These are phyloP conservation scores for Pelvicachromis taeniatus DNA, from an alignment of 2,113 vertebrate species.

Conservation along the genomic window DNA sequence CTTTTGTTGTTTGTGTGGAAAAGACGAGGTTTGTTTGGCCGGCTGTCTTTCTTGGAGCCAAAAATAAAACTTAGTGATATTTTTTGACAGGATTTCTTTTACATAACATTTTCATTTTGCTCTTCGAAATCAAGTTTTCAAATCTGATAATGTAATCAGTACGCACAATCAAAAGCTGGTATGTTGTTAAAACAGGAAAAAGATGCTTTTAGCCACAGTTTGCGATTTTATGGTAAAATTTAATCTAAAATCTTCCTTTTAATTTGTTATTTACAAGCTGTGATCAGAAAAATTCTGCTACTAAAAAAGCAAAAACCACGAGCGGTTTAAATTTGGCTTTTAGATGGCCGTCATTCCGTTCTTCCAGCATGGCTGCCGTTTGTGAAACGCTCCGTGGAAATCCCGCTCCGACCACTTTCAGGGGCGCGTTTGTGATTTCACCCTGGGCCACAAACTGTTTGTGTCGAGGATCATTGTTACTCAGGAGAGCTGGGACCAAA, in stretches of 20 bases:
- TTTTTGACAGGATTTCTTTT: background rate
- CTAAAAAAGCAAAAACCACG: background rate
- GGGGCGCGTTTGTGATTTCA: background rate
- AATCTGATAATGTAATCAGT: rapidly evolving
- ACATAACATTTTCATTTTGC: background rate
- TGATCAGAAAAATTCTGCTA: background rate
- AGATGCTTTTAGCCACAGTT: background rate
- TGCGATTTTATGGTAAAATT: background rate
- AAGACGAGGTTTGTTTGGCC: background rate
- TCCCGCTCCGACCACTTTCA: background rate
- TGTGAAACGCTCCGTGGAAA: background rate
- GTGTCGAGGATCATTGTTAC: background rate
- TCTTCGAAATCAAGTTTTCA: background rate
- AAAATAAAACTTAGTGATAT: background rate
- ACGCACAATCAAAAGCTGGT: background rate
- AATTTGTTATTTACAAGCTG: background rate
- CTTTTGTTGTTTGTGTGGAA: background rate
- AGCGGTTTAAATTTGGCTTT: background rate
- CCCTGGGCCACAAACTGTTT: background rate
- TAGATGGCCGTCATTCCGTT: background rate
- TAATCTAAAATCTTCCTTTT: background rate
- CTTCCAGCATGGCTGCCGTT: background rate
- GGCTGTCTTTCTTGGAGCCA: background rate
- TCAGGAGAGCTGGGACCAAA: background rate
- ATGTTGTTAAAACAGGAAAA: rapidly evolving